Conservation (phyloP, 2,113 vertebrate species). For the Paramormyrops kingsleyae region DNA sequence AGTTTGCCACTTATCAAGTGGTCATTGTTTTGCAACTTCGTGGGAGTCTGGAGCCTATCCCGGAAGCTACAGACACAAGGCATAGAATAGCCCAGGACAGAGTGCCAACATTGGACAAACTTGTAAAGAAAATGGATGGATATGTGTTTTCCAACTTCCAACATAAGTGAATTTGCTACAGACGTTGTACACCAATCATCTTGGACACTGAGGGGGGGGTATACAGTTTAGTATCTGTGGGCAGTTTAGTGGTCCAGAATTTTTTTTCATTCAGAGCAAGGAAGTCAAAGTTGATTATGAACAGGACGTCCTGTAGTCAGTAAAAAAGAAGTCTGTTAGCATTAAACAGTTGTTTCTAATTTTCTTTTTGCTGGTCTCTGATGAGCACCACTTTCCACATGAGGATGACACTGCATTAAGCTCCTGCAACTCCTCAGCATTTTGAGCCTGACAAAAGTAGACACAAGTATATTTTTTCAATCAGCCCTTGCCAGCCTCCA, state of each 20-base stretch:
- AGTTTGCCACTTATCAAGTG: background rate
- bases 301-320: background rate
- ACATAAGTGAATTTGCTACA: background rate
- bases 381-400: background rate
- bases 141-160: background rate
- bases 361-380: background rate
- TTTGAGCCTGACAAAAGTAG: background rate
- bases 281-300: background rate
- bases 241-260: background rate
- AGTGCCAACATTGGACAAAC: background rate
- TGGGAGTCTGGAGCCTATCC: background rate
- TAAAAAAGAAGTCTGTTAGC: background rate
- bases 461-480: background rate
- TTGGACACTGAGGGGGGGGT: background rate
- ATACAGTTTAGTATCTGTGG: background rate
- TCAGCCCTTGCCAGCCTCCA: background rate
- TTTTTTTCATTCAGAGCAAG: background rate
- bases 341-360: conserved; percentile 14
- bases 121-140: background rate
- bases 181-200: background rate
- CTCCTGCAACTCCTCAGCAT: background rate
- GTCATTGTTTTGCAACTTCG: background rate
- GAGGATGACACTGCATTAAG: background rate
- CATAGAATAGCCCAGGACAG: background rate
- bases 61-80: background rate